Base-by-base conservation (phyloP, 2,113 vertebrate genomes). In the Pavo muticus region DNA sequence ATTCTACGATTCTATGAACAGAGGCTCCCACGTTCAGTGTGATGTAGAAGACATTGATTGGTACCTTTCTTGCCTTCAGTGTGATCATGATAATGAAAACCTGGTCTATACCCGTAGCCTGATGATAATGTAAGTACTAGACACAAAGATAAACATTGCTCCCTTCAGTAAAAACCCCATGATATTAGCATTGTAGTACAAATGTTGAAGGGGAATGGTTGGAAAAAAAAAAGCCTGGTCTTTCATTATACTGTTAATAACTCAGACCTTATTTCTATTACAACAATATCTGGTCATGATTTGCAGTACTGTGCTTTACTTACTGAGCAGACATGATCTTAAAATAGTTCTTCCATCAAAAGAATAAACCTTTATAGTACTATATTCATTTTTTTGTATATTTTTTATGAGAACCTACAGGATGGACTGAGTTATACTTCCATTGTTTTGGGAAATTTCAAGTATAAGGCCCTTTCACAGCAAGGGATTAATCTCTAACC, bases 21-120 rank as follows among this genome's bases (percentile, higher is more conserved):
- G 4, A n/a, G 44, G 44, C 1, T 85, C 13, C 63, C 10, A 25
- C 5, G 89, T 76, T 45, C 71, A 79, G 0, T 5, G 10, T 10
- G 13, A 11, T 57, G 44, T 57, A 48, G 27, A 52, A 54, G 14
- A 42, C 12, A 0, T 0, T 24, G 81, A 15, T 37, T 48, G 32
- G 32, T 42, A 11, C 40, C 30, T 37, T 79, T 21, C 4, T 70
- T 17, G 86, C 11, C 42, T 50, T 74, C 32, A 2, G 27, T 42
- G 32, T 35, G 7, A 57, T 44, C 29, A 61, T 32, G 15, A n/a
- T 24, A 10, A 12, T 20, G 25, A 65, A 45, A 61, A 18, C 2
- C n/a, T 32, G 5, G 7, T 44, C 0, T 0, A 93, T 5, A 8
- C 8, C 25, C 47, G 17, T n/a, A 8, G 9, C 11, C 17, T 4